These are phyloP conservation scores for Diacarnus erythraeanus DNA, from an alignment of 37 sponge, comb jelly and placozoan species.

Conservation along the genomic window DNA sequence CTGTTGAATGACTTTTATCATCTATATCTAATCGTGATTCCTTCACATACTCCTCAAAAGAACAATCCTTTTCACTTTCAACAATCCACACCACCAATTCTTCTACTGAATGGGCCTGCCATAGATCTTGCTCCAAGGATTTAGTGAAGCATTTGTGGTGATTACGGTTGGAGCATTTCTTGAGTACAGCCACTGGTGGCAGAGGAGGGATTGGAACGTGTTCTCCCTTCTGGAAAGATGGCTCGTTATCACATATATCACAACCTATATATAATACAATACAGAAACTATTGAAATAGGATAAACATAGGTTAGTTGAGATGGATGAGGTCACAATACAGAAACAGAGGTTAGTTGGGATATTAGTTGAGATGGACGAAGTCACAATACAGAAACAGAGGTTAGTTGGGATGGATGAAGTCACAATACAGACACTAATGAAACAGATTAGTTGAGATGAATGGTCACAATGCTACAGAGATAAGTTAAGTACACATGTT, in stretches of 20 bases:
- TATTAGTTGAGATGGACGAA: too few species aligned
- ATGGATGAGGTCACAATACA: not conserved
- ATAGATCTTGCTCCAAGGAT: constrained; percentile 26
- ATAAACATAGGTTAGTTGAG: not conserved
- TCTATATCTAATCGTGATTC: too few species aligned
- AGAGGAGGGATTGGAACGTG: constrained; percentile 40
- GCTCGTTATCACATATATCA: constrained; percentile 40
- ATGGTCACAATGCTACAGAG: not conserved
- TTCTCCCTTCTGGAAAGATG: constrained; percentile 35
- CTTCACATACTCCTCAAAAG: constrained; percentile 29
- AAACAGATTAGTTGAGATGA: too few species aligned
- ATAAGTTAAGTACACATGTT: not conserved
- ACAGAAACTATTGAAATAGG: too few species aligned
- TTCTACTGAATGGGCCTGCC: constrained; percentile 70
- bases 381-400: too few species aligned
- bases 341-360: not conserved
- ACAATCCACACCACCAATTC: constrained; percentile 71
- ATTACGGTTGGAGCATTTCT: constrained; percentile 35
- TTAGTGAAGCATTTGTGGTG: constrained; percentile 61
- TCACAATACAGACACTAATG: too few species aligned
- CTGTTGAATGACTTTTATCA: too few species aligned
- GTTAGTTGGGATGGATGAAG: too few species aligned
- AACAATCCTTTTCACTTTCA: constrained; percentile 63
- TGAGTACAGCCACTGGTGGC: constrained; percentile 47
- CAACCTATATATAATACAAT: constrained; percentile 27